Base-by-base conservation (phyloP, 2,888 invertebrate species). In the Nomada fabriciana region DNA sequence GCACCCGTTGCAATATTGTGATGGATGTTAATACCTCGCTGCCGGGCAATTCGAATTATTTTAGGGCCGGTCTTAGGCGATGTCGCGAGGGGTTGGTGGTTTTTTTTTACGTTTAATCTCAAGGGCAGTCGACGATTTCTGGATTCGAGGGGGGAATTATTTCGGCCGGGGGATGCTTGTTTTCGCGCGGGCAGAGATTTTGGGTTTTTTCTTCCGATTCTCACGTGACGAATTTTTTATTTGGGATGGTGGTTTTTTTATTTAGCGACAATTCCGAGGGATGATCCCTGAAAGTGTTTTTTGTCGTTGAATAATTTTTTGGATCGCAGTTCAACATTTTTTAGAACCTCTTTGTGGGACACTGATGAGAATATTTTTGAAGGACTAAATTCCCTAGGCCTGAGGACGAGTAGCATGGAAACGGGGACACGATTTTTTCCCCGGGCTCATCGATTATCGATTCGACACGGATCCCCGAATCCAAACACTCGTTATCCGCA, bases 401-500 rank as follows among this genome's bases (percentile, higher is more conserved):
- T 23, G 53, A 55, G 25, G 42, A 23, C 9, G 10, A 15, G 29
- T 20, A 53, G 25, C 36, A 20, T 0, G n/a, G 50, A 25, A 53
- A 7, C 29, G 20, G 15, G n/a, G n/a, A 53, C 18, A 2, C 7
- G n/a, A 53, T n/a, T 53, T 53, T 53, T 57, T 42, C 25, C 13
- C 64, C 76, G 53, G 60, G 15, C 47, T 50, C 50, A 61, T 71
- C 77, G 70, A 25, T 61, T 71, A 80, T 80, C 80, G 80, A 77
- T 80, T 78, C 47, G 36, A n/a, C 65, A n/a, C 53, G 67, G 25
- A 55, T 67, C 36, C 65, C 77, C 59, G 71, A 80, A 77, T 77
- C 80, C 77, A 61, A 72, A 71, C 50, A 73, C 74, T 76, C 74
- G 82, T 82, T 83, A 83, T 77, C 78, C 77, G 52, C 70, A 78